Conservation (phyloP, 2,888 invertebrate species). For the Acronicta leporina region DNA sequence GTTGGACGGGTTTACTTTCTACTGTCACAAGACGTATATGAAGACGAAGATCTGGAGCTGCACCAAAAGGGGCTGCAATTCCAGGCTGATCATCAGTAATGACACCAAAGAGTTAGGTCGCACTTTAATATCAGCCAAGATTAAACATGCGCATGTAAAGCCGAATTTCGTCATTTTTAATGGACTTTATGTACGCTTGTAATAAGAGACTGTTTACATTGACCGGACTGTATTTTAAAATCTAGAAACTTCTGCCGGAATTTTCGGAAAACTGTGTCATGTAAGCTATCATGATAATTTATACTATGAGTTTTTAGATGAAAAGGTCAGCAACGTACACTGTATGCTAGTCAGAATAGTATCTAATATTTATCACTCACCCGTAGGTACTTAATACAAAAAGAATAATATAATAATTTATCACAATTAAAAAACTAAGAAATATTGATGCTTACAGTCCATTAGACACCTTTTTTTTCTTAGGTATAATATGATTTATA, state of each 20-base stretch:
- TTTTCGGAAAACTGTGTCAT: background rate
- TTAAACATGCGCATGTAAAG: background rate
- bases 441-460: too few relatives aligned
- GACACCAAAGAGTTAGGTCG: background rate
- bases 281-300: too few relatives aligned
- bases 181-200: constrained; percentile 2
- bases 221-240: background rate
- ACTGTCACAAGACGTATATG: constrained; percentile 7
- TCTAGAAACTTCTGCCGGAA: background rate
- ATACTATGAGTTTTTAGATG: background rate
- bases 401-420: too few relatives aligned
- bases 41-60: constrained; percentile 10
- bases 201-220: too few relatives aligned
- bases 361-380: too few relatives aligned
- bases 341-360: background rate
- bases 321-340: background rate
- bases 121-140: background rate
- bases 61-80: constrained; percentile 1
- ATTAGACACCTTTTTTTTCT: too few relatives aligned
- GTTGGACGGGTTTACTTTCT: constrained; percentile 46
- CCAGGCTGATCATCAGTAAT: constrained; percentile 4
- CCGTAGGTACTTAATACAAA: too few relatives aligned
- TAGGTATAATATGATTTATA: too few relatives aligned
- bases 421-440: too few relatives aligned
- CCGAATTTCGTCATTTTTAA: constrained; percentile 1